Conservation (phyloP, 2,797 vertebrate genomes). For the Sebastes steindachneri region DNA sequence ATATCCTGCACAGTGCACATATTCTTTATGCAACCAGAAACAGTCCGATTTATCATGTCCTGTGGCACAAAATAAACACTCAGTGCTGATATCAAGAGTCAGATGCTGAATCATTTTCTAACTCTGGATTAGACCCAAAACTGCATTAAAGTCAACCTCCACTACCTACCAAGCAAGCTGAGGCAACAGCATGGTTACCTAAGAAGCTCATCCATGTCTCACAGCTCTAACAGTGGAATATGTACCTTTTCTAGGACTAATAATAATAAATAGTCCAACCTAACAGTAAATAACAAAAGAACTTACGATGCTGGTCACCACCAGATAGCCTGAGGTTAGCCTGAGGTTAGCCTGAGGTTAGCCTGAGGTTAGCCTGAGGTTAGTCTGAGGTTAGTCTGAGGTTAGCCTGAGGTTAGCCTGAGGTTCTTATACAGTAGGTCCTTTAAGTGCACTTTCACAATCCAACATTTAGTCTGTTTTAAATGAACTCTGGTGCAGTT, state of each 20-base stretch:
- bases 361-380: neutral
- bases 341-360: too few relatives aligned
- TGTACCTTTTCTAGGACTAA: neutral
- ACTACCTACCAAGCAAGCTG: neutral
- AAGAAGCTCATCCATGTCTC: constrained; percentile 6
- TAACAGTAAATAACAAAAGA: neutral
- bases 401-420: neutral
- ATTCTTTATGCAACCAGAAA: neutral
- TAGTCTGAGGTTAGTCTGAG: neutral
- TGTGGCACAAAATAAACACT: neutral
- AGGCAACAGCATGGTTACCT: constrained; percentile 6
- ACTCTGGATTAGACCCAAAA: neutral
- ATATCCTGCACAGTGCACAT: neutral
- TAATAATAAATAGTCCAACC: neutral
- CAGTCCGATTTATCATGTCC: neutral
- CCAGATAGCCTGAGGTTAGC: neutral
- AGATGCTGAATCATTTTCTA: constrained; percentile 9
- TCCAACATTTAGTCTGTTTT: too few relatives aligned
- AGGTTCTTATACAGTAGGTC: neutral
- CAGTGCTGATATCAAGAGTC: neutral
- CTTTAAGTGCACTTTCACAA: neutral
- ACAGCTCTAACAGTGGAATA: constrained; percentile 2
- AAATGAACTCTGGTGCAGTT: too few relatives aligned
- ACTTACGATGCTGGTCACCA: neutral
- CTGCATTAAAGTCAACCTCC: neutral